phyloP scores from a whole-genome alignment of 2,113 vertebrate species.

The Zapornia atra region DNA sequence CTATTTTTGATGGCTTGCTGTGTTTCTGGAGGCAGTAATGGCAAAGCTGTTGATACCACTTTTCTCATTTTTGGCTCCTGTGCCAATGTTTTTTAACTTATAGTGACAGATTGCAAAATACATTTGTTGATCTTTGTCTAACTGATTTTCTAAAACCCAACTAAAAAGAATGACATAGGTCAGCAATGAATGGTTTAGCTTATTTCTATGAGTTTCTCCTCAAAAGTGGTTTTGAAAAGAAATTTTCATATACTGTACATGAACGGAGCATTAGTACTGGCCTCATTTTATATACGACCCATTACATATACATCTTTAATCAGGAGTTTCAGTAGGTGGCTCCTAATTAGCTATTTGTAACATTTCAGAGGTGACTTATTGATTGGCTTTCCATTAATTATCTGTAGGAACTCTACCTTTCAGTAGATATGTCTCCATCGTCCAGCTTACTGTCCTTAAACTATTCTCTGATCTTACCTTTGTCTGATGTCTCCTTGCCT shows the following conservation, averaged over 20 bases:
- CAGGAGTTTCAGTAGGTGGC: background rate
- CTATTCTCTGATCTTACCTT: background rate
- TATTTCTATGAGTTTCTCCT: background rate
- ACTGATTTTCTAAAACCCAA: slow-evolving; percentile 13
- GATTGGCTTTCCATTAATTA: slow-evolving; percentile 17
- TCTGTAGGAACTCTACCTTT: slow-evolving; percentile 23
- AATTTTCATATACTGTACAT: slow-evolving; percentile 41
- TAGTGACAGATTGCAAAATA: background rate
- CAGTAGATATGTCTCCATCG: background rate
- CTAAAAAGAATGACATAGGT: background rate
- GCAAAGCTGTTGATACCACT: background rate
- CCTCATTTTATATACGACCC: slow-evolving; percentile 31
- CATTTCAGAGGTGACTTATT: slow-evolving; percentile 40
- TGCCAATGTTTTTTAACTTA: background rate
- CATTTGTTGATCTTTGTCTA: background rate
- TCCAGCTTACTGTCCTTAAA: background rate
- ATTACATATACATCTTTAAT: slow-evolving; percentile 47
- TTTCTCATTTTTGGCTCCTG: background rate
- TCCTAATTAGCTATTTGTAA: background rate
- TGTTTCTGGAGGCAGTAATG: background rate
- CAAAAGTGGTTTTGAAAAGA: slow-evolving; percentile 39
- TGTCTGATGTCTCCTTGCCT: background rate
- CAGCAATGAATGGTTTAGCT: slow-evolving; percentile 4
- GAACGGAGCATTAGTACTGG: slow-evolving; percentile 10
- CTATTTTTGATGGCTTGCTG: background rate